A percentile compares a stretch with the other conserved stretches of the same genome.
phyloP scores from a whole-genome alignment of 1,140 invertebrate genomes.

The Caerostris extrusa region DNA sequence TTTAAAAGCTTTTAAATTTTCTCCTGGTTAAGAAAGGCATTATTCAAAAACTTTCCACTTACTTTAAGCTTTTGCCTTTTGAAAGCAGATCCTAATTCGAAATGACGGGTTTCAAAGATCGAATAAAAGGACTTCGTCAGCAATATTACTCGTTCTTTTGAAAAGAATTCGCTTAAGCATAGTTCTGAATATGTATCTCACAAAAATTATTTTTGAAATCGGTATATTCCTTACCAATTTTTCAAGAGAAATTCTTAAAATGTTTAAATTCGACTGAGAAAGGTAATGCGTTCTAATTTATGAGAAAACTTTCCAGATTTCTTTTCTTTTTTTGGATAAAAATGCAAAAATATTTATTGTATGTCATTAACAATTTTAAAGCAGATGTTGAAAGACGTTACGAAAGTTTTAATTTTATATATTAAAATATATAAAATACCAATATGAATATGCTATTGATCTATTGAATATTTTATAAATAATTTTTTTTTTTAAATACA shows the following conservation, averaged over 20 bases:
- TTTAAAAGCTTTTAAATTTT: slow-evolving; percentile 56
- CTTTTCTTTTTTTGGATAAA: neutral
- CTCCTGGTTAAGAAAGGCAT: slow-evolving; percentile 3
- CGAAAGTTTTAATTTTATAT: too few species aligned
- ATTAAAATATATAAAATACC: too few species aligned
- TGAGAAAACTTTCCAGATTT: neutral
- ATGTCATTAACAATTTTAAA: neutral
- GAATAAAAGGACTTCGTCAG: neutral
- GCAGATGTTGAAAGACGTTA: too few species aligned
- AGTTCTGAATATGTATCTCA: neutral
- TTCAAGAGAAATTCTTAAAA: neutral
- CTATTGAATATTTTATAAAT: too few species aligned
- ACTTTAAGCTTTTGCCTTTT: neutral
- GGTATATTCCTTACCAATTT: neutral
- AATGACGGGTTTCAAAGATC: slow-evolving; percentile 50
- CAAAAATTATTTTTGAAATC: neutral
- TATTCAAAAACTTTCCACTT: slow-evolving; percentile 47
- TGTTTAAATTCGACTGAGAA: neutral
- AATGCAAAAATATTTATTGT: neutral
- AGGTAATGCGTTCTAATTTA: neutral
- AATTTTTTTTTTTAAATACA: too few species aligned
- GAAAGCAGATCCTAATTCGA: slow-evolving; percentile 52
- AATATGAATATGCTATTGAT: too few species aligned
- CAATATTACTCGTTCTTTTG: neutral
- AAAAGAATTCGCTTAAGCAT: neutral